Evolutionary conservation across 1,140 invertebrate species (phyloP).

Genomic region (Ceratoteleas bidentatus): DNA sequence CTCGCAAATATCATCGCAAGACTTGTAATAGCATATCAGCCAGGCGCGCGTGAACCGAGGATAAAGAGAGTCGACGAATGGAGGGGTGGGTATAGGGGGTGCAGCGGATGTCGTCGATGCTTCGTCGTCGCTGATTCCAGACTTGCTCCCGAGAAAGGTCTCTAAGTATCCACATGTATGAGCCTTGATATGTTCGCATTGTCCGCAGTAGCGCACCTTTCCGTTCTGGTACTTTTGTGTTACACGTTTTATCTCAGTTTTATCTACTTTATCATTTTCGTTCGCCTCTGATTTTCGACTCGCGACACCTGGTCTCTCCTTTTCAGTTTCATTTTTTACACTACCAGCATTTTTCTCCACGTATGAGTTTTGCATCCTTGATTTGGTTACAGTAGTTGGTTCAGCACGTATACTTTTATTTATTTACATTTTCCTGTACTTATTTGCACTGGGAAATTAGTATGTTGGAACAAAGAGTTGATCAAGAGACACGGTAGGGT

Average conservation of each 20-base stretch:
- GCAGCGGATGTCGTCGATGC: slow-evolving; percentile 63
- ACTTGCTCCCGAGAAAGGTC: slow-evolving; percentile 47
- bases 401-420: too few species aligned
- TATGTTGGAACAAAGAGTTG: too few species aligned
- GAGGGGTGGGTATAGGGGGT: slow-evolving; percentile 9
- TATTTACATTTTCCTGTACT: too few species aligned
- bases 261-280: slow-evolving; percentile 47
- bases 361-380: too few species aligned
- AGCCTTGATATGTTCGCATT: slow-evolving; percentile 29
- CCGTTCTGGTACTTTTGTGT: slow-evolving; percentile 44
- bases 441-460: too few species aligned
- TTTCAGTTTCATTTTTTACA: slow-evolving; percentile 23
- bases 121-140: slow-evolving; percentile 72
- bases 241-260: slow-evolving; percentile 18
- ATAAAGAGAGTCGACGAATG: slow-evolving; percentile 14
- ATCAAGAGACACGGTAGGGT: too few species aligned
- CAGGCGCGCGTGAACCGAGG: slow-evolving; percentile 47
- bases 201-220: slow-evolving; percentile 30
- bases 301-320: slow-evolving; percentile 25
- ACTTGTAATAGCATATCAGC: slow-evolving; percentile 66
- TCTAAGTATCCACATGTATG: slow-evolving; percentile 34
- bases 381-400: too few species aligned
- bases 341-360: too few species aligned
- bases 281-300: slow-evolving; percentile 29
- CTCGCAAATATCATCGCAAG: too few species aligned